Percentiles rank a stretch among this genome's conserved stretches.
phyloP scores from a whole-genome alignment of 2,888 invertebrate genomes.

The Campoletis raptor region DNA sequence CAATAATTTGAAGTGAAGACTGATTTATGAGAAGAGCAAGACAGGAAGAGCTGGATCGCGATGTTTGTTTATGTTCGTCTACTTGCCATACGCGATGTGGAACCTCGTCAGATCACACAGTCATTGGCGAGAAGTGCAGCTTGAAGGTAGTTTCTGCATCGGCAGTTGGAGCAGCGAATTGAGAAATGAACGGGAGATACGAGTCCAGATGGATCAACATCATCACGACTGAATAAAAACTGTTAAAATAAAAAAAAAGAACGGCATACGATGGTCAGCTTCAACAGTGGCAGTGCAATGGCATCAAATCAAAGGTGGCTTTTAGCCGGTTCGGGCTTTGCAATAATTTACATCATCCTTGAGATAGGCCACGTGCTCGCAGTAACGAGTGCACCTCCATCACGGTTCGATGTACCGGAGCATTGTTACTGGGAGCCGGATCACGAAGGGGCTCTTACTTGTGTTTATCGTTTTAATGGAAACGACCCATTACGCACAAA shows the following conservation, averaged over 20 bases:
- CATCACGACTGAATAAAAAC: slow-evolving; percentile 30
- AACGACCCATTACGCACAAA: slow-evolving; percentile 87
- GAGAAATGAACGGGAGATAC: slow-evolving; percentile 52
- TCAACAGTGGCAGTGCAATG: slow-evolving; percentile 39
- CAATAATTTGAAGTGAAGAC: neutral
- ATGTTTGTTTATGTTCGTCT: slow-evolving; percentile 56
- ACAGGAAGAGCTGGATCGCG: slow-evolving; percentile 29
- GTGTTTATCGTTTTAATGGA: slow-evolving; percentile 87
- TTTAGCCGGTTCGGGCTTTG: slow-evolving; percentile 51
- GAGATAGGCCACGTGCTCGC: slow-evolving; percentile 78
- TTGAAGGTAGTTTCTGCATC: slow-evolving; percentile 27
- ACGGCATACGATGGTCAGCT: slow-evolving; percentile 55
- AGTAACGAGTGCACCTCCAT: slow-evolving; percentile 84
- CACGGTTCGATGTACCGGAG: slow-evolving; percentile 93
- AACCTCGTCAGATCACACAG: slow-evolving; percentile 25
- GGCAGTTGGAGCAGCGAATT: slow-evolving; percentile 24
- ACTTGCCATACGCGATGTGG: slow-evolving; percentile 49
- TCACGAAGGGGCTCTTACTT: slow-evolving; percentile 85
- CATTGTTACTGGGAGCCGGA: slow-evolving; percentile 90
- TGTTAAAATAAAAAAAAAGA: neutral
- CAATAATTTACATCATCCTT: slow-evolving; percentile 61
- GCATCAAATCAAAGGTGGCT: slow-evolving; percentile 54
- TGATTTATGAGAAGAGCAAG: neutral
- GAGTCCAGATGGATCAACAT: slow-evolving; percentile 37
- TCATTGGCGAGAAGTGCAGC: slow-evolving; percentile 36